A percentile compares a stretch with the other conserved stretches of the same genome.
Evolutionary conservation across 2,113 vertebrate genomes (phyloP).

Genomic region (Cisticola juncidis): DNA sequence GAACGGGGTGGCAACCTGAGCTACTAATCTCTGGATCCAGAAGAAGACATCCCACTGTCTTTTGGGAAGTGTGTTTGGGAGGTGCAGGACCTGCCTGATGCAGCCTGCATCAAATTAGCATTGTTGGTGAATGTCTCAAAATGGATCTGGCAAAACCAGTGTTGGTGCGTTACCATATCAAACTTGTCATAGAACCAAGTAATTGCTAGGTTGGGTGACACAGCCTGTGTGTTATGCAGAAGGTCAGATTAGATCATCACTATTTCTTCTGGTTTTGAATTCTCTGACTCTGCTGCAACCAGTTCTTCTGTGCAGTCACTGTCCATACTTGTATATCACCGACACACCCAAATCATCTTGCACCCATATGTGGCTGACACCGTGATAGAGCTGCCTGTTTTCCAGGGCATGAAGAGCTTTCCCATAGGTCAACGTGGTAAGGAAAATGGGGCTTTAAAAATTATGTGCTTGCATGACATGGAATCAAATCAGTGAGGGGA

Average conservation of each 20-base stretch:
- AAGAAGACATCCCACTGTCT: neutral
- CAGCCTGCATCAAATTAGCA: neutral
- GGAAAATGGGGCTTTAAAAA: slow-evolving; percentile 3
- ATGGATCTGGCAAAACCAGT: slow-evolving; percentile 35
- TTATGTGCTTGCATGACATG: neutral
- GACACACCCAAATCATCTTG: neutral
- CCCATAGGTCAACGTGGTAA: neutral
- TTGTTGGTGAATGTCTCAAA: slow-evolving; percentile 37
- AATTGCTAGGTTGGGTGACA: slow-evolving; percentile 52
- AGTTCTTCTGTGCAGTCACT: slow-evolving; percentile 32
- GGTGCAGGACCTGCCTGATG: neutral
- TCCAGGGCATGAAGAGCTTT: neutral
- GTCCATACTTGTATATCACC: slow-evolving; percentile 36
- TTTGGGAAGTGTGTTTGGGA: neutral
- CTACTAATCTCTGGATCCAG: neutral
- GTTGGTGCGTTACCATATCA: slow-evolving; percentile 25
- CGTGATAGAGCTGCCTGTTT: neutral
- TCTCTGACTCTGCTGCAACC: slow-evolving; percentile 26
- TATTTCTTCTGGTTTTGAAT: slow-evolving; percentile 41
- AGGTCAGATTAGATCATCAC: slow-evolving; percentile 59
- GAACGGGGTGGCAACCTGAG: accelerated
- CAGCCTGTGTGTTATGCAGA: neutral
- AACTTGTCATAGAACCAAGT: slow-evolving; percentile 12
- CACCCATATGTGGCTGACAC: neutral
- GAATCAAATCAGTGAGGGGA: neutral